A percentile compares a stretch with the other conserved stretches of the same genome.
Evolutionary conservation across 2,113 vertebrate genomes (phyloP).

Genomic region (Sula dactylatra): DNA sequence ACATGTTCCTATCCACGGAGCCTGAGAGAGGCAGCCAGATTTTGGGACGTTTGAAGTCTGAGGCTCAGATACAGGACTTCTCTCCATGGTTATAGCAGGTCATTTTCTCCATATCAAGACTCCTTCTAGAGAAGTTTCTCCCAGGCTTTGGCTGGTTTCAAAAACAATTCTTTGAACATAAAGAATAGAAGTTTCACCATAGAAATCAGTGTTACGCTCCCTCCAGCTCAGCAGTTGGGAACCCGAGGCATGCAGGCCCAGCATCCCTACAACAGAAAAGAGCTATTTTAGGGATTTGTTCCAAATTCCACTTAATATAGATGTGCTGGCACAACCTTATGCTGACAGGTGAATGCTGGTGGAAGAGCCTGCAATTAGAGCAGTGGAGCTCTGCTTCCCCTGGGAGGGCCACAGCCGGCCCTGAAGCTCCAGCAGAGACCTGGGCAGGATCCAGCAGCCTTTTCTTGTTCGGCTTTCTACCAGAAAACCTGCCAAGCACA

Average conservation of each 20-base stretch:
- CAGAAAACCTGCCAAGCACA: not conserved
- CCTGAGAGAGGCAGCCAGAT: not conserved
- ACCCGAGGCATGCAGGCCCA: not conserved
- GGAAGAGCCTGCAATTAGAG: not conserved
- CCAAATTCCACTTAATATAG: slow-evolving; percentile 13
- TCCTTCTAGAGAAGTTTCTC: not conserved
- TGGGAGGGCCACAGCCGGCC: not conserved
- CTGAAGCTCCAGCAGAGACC: not conserved
- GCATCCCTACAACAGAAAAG: not conserved
- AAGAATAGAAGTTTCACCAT: not conserved
- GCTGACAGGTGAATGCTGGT: slow-evolving; percentile 17
- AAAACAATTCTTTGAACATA: not conserved
- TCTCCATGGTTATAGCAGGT: fast-evolving
- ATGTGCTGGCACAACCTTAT: slow-evolving; percentile 7
- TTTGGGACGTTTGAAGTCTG: not conserved
- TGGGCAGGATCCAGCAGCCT: slow-evolving; percentile 10
- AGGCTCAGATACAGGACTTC: not conserved
- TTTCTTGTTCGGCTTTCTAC: not conserved
- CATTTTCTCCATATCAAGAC: not conserved
- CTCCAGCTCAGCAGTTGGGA: not conserved
- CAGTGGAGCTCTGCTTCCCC: not conserved
- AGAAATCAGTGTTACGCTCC: not conserved
- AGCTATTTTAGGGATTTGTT: not conserved
- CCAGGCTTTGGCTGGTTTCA: not conserved
- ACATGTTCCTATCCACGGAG: not conserved